Evolutionary conservation across 2,113 vertebrate species (phyloP).

Genomic region (Chaetops frenatus): DNA sequence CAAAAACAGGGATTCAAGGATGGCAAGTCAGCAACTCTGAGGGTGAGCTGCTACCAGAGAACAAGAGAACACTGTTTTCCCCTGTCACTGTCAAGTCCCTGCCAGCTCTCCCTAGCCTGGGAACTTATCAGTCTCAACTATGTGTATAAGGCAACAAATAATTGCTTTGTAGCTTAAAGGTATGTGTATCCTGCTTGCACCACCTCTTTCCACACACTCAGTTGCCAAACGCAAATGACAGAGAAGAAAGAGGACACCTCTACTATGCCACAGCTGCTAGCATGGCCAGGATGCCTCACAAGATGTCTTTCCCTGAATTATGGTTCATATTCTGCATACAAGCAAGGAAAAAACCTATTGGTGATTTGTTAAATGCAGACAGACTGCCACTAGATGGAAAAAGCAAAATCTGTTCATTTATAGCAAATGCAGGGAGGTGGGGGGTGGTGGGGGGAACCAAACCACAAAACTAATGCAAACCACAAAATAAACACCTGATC

Average conservation of each 20-base stretch:
- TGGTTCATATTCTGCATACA: background rate
- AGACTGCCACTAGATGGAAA: background rate
- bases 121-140: background rate
- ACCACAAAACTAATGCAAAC: background rate
- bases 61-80: background rate
- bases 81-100: background rate
- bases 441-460: background rate
- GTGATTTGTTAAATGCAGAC: background rate
- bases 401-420: background rate
- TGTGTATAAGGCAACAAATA: background rate
- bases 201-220: fast-evolving
- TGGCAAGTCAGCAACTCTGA: background rate
- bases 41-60: background rate
- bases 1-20: background rate
- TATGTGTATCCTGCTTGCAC: background rate
- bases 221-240: background rate
- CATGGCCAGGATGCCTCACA: background rate
- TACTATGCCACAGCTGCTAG: background rate
- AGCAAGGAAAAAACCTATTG: background rate
- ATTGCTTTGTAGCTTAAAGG: background rate
- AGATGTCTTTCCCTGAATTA: background rate
- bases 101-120: background rate
- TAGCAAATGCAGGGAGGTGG: background rate
- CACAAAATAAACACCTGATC: background rate
- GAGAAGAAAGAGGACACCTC: background rate